Evolutionary conservation across 1,140 invertebrate species (phyloP).

Genomic region (Galleria mellonella): DNA sequence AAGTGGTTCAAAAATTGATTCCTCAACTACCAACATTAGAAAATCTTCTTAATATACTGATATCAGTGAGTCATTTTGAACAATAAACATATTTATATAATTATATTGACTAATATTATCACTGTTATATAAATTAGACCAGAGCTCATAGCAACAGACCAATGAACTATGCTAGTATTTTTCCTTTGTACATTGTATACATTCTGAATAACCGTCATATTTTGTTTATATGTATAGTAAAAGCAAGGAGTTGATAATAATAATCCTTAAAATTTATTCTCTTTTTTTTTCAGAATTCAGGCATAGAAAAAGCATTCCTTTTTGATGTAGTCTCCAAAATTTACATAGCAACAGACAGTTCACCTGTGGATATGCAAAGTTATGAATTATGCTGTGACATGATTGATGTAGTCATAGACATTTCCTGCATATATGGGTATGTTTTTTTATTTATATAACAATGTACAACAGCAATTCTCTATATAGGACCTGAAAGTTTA

Average conservation of each 20-base stretch:
- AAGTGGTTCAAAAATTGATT: conserved; percentile 99
- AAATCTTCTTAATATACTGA: conserved; percentile 99
- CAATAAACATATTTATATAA: too few species aligned
- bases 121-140: too few species aligned
- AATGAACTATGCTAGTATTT: too few species aligned
- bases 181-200: too few species aligned
- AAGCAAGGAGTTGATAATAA: too few species aligned
- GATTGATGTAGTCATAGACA: conserved; percentile 99
- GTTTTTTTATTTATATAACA: conserved; percentile 11
- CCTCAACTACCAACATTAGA: conserved; percentile 97
- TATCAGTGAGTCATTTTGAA: conserved; percentile 87
- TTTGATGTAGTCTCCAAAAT: conserved; percentile 99
- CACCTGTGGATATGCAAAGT: conserved; percentile 99
- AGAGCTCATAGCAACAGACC: too few species aligned
- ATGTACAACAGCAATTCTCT: neutral
- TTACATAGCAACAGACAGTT: conserved; percentile 99
- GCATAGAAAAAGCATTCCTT: conserved; percentile 98
- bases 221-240: too few species aligned
- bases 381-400: conserved; percentile 99
- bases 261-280: conserved; percentile 1
- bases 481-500: too few species aligned
- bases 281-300: conserved; percentile 88
- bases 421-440: conserved; percentile 99
- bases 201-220: too few species aligned
- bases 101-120: too few species aligned